Percentiles rank a stretch among this genome's conserved stretches.
Evolutionary conservation across 2,888 invertebrate genomes (phyloP).

Genomic region (Nudaria mundana): DNA sequence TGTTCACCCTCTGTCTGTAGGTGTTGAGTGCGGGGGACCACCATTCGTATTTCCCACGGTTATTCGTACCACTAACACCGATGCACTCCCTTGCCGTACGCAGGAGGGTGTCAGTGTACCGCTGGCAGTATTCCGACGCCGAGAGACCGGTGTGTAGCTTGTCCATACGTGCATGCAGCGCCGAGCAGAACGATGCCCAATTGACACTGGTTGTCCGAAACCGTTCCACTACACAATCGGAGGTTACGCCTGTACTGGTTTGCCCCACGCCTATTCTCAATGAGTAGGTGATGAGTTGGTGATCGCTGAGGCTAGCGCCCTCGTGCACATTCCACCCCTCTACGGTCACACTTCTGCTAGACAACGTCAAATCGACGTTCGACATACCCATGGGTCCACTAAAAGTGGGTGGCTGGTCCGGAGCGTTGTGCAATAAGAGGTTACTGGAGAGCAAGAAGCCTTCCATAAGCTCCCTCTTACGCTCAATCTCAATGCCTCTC

Average conservation of each 20-base stretch:
- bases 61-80: too few relatives aligned
- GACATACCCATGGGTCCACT: conserved; percentile 16
- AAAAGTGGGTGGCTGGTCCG: conserved; percentile 14
- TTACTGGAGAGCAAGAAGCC: not conserved
- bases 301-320: not conserved
- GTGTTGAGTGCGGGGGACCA: too few relatives aligned
- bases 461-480: not conserved
- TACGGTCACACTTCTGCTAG: conserved; percentile 10
- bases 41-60: too few relatives aligned
- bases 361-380: conserved; percentile 29
- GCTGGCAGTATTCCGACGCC: not conserved
- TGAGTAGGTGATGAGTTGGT: not conserved
- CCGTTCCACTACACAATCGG: too few relatives aligned
- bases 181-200: not conserved
- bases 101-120: not conserved
- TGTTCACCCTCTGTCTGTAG: too few relatives aligned
- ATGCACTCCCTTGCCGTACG: not conserved
- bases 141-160: not conserved
- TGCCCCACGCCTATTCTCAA: not conserved
- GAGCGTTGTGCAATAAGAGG: not conserved
- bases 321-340: conserved; percentile 16
- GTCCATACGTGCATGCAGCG: not conserved
- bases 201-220: not conserved
- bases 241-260: not conserved
- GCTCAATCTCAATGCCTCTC: not conserved